These are phyloP conservation scores for Sphinx pinastri DNA, from an alignment of 2,888 invertebrate species.

Conservation along the genomic window DNA sequence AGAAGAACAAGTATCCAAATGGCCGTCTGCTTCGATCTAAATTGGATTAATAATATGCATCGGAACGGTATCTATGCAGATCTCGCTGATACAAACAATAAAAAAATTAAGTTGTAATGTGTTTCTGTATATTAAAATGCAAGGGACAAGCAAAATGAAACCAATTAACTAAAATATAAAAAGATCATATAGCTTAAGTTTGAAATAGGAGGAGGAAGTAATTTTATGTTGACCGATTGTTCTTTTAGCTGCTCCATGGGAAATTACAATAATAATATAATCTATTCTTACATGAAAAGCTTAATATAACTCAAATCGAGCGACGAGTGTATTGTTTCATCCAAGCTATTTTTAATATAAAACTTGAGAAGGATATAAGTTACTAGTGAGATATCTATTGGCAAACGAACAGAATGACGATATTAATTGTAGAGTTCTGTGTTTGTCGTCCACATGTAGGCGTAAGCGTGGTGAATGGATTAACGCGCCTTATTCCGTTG, in stretches of 20 bases:
- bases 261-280: no score
- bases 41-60: background rate
- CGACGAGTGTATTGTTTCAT: background rate
- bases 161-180: no score
- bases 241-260: no score
- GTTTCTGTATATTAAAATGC: no score
- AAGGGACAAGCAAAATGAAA: no score
- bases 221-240: no score
- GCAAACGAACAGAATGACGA: background rate
- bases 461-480: conserved; percentile 11
- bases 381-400: background rate
- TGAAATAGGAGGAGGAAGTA: no score
- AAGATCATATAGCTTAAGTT: no score
- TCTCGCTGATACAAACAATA: background rate
- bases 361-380: background rate
- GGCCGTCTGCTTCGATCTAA: background rate
- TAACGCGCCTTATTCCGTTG: background rate
- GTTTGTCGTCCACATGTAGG: background rate
- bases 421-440: conserved; percentile 10
- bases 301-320: no score
- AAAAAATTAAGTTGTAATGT: background rate
- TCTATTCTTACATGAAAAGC: no score
- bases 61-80: background rate
- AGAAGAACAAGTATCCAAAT: background rate
- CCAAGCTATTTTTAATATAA: background rate